A percentile compares a stretch with the other conserved stretches of the same genome.
Conservation (phyloP, 2,888 invertebrate genomes). For the Sycophila texana region DNA sequence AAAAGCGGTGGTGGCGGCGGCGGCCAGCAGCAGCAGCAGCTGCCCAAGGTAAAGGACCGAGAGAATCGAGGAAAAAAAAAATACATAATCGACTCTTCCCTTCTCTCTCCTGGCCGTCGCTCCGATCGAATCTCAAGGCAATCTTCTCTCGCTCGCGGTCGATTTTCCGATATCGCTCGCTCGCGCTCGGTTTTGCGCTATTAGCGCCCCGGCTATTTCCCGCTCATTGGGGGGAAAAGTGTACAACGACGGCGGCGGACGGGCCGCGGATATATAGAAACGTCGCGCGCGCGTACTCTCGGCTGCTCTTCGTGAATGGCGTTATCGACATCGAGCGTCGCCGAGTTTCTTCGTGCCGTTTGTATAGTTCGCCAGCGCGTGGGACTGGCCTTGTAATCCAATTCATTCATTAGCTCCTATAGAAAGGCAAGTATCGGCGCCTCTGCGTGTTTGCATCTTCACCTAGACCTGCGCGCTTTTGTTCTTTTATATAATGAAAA, state of each 20-base stretch:
- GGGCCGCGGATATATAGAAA: constrained; percentile 6
- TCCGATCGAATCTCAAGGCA: constrained; percentile 9
- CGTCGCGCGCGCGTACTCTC: not conserved
- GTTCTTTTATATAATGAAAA: too few species aligned
- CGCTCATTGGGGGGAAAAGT: not conserved
- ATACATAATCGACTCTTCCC: not conserved
- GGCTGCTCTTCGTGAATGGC: constrained; percentile 21
- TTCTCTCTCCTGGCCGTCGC: not conserved
- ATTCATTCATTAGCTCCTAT: constrained; percentile 50
- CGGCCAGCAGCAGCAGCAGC: constrained; percentile 18
- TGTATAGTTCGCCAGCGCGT: constrained; percentile 24
- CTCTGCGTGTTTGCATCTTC: not conserved
- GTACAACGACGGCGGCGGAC: not conserved
- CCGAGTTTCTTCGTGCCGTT: constrained; percentile 1
- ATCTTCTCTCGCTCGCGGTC: constrained; percentile 14
- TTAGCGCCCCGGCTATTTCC: not conserved
- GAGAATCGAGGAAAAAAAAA: not conserved
- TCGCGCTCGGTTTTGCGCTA: too few species aligned
- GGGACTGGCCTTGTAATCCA: constrained; percentile 50
- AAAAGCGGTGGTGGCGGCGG: not conserved
- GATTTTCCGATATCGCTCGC: constrained; percentile 9
- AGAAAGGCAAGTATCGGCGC: not conserved
- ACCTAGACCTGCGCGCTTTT: not conserved
- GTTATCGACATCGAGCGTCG: constrained; percentile 8
- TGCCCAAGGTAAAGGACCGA: constrained; percentile 37